These are phyloP conservation scores for Callitettix versicolor DNA, from an alignment of 1,140 invertebrate genomes.

Conservation along the genomic window DNA sequence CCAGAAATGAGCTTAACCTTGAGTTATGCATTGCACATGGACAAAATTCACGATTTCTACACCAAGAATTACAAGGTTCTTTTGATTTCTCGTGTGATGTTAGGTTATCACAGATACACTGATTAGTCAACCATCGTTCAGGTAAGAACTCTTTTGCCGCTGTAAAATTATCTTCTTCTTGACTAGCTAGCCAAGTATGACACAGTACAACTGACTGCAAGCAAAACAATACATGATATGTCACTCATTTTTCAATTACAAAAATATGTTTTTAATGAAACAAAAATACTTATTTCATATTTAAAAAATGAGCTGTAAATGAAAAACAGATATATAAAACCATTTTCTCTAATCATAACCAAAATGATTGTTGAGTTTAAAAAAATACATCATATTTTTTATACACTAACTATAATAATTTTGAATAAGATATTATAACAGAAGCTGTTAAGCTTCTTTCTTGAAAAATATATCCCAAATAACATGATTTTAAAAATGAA, in stretches of 20 bases:
- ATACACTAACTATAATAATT: too few relatives aligned
- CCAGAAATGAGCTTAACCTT: conserved; percentile 42
- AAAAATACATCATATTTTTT: too few relatives aligned
- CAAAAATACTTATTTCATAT: too few relatives aligned
- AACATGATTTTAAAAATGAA: too few relatives aligned
- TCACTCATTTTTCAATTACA: conserved; percentile 2
- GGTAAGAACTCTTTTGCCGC: conserved; percentile 63
- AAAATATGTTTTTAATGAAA: too few relatives aligned
- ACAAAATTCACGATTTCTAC: background rate
- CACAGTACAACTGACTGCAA: conserved; percentile 71
- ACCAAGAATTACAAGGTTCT: too few relatives aligned
- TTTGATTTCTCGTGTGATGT: background rate
- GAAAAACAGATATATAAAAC: too few relatives aligned
- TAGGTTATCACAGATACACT: conserved; percentile 26
- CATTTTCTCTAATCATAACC: too few relatives aligned
- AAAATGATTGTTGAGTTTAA: too few relatives aligned
- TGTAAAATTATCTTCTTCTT: conserved; percentile 65
- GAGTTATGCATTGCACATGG: conserved; percentile 21
- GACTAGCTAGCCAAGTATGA: conserved; percentile 73
- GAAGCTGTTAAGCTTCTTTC: too few relatives aligned
- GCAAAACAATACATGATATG: conserved; percentile 1
- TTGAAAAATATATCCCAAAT: too few relatives aligned
- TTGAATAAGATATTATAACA: too few relatives aligned
- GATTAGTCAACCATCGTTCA: conserved; percentile 63
- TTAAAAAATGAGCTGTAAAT: conserved; percentile 8